phyloP scores from a whole-genome alignment of 2,888 invertebrate genomes.

The Ernsta delagoae region DNA sequence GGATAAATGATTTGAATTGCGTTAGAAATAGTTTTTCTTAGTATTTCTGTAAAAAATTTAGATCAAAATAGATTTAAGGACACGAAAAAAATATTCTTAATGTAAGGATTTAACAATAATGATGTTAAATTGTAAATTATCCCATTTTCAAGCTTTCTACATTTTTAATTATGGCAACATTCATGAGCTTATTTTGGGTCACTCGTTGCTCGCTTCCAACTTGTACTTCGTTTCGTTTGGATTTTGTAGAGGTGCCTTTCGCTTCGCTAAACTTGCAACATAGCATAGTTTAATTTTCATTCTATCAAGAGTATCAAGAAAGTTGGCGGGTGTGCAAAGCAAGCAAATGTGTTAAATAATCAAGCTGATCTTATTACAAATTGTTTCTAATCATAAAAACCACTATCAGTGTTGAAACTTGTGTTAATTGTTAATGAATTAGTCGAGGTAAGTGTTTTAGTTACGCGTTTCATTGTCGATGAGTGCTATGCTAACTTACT shows the following conservation, averaged over 20 bases:
- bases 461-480: slow-evolving; percentile 55
- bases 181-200: slow-evolving; percentile 84
- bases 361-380: slow-evolving; percentile 58
- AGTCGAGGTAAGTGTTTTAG: slow-evolving; percentile 76
- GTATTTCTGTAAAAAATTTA: neutral
- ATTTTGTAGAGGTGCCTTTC: slow-evolving; percentile 83
- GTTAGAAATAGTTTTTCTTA: slow-evolving; percentile 32
- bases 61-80: neutral
- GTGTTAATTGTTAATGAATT: slow-evolving; percentile 75
- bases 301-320: slow-evolving; percentile 60
- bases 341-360: slow-evolving; percentile 71
- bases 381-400: slow-evolving; percentile 54
- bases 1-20: slow-evolving; percentile 55
- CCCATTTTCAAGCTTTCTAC: slow-evolving; percentile 62
- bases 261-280: slow-evolving; percentile 85
- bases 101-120: neutral
- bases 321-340: slow-evolving; percentile 82
- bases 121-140: neutral
- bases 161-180: slow-evolving; percentile 73
- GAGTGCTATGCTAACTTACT: slow-evolving; percentile 73
- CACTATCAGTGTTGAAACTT: slow-evolving; percentile 57
- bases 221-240: slow-evolving; percentile 78
- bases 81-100: slow-evolving; percentile 1
- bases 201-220: slow-evolving; percentile 74
- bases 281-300: slow-evolving; percentile 80